Conservation (phyloP, 2,113 vertebrate genomes). For the Calyptomena viridis region DNA sequence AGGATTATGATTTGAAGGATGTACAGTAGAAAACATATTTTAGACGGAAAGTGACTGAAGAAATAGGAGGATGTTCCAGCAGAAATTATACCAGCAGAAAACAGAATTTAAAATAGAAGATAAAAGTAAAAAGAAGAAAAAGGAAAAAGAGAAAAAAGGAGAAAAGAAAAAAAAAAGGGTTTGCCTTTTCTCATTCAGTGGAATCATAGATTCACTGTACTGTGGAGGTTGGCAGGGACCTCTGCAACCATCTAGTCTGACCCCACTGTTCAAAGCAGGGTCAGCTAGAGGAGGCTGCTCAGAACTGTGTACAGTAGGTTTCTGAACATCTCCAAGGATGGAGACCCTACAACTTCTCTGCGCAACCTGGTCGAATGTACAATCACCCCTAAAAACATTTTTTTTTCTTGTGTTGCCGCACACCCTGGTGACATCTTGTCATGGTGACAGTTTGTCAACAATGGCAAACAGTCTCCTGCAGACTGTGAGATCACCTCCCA, state of each 20-base stretch:
- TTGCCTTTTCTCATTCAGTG: neutral
- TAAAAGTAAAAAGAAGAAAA: too few relatives aligned
- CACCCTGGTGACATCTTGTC: neutral
- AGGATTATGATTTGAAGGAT: neutral
- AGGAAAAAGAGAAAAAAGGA: too few relatives aligned
- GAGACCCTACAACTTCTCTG: neutral
- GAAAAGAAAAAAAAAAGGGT: accelerated
- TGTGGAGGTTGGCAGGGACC: neutral
- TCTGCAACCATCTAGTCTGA: neutral
- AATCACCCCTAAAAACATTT: accelerated
- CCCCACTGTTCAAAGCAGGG: neutral
- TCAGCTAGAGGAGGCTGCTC: neutral
- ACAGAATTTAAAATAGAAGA: neutral
- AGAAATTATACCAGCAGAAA: neutral
- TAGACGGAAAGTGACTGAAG: neutral
- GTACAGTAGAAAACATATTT: neutral
- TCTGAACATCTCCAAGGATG: neutral
- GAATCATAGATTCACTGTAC: neutral
- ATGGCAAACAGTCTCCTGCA: neutral
- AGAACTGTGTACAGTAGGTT: neutral
- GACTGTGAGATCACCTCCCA: neutral
- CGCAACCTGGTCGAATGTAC: neutral
- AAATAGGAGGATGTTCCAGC: neutral
- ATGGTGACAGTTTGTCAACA: neutral
- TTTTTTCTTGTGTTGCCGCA: neutral